Evolutionary conservation across 2,797 vertebrate species (phyloP).

Genomic region (Iguana delicatissima): DNA sequence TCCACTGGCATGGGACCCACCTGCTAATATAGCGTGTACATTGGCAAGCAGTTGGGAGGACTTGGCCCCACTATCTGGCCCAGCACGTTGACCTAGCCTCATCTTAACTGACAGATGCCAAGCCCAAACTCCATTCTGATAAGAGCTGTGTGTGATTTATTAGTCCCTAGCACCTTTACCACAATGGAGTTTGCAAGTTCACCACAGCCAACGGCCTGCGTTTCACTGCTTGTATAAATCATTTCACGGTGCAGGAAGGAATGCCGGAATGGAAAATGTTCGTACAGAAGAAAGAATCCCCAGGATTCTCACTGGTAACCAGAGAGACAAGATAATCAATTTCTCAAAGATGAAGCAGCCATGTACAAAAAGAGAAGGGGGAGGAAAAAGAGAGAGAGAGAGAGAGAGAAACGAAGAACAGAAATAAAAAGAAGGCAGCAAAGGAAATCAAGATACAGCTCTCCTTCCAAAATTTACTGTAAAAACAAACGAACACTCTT

Average conservation of each 20-base stretch:
- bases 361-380: constrained; percentile 47
- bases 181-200: constrained; percentile 56
- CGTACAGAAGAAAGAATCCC: constrained; percentile 64
- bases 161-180: constrained; percentile 57
- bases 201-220: constrained; percentile 35
- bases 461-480: not conserved
- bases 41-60: not conserved
- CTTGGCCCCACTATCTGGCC: not conserved
- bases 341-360: constrained; percentile 60
- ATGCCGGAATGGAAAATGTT: constrained; percentile 54
- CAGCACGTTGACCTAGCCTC: not conserved
- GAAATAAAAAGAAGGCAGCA: constrained; percentile 50
- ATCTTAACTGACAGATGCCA: not conserved
- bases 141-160: constrained; percentile 67
- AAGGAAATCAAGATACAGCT: constrained; percentile 56
- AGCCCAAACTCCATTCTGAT: constrained; percentile 40
- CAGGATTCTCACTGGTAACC: constrained; percentile 32
- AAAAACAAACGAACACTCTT: not conserved
- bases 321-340: constrained; percentile 70
- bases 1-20: no score
- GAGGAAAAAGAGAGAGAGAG: not conserved
- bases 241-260: constrained; percentile 53
- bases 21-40: not conserved
- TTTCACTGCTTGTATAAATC: constrained; percentile 72
- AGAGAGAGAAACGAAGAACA: not conserved